Evolutionary conservation across 2,888 invertebrate genomes (phyloP).

Genomic region (Salpingus planirostris): DNA sequence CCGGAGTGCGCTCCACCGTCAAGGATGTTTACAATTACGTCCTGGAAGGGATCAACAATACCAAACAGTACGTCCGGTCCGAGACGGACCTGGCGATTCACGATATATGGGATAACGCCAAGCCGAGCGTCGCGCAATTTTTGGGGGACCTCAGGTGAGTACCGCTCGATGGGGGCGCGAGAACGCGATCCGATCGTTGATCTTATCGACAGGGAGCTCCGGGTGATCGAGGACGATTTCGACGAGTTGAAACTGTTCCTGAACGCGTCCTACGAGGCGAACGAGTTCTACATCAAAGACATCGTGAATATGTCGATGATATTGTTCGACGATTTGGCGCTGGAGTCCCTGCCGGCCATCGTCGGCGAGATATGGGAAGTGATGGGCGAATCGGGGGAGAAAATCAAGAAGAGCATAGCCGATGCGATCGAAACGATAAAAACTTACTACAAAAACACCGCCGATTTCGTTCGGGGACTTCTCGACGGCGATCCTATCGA

Average conservation of each 20-base stretch:
- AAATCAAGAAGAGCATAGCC: conserved; percentile 63
- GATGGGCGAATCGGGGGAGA: conserved; percentile 76
- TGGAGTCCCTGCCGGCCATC: conserved; percentile 70
- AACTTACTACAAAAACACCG: conserved; percentile 58
- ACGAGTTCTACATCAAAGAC: conserved; percentile 78
- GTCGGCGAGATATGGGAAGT: conserved; percentile 76
- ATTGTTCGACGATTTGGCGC: conserved; percentile 68
- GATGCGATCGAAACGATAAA: conserved; percentile 69
- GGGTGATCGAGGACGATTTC: conserved; percentile 63
- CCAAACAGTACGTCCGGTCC: conserved; percentile 57
- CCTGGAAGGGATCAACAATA: conserved; percentile 51
- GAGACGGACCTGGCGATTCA: conserved; percentile 59
- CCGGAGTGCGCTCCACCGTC: conserved; percentile 39
- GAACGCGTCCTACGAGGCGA: conserved; percentile 68
- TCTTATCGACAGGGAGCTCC: conserved; percentile 33
- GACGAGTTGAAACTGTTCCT: conserved; percentile 60
- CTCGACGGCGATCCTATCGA: conserved; percentile 67
- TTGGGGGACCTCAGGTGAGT: conserved; percentile 60
- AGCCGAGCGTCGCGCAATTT: conserved; percentile 59
- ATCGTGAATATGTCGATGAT: conserved; percentile 60
- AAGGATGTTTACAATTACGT: conserved; percentile 45
- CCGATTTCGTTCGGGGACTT: conserved; percentile 59
- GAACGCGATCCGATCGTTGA: no score
- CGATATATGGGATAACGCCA: conserved; percentile 68
- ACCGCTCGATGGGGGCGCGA: no score